Evolutionary conservation across 2,797 vertebrate species (phyloP).

Genomic region (Alauda arvensis): DNA sequence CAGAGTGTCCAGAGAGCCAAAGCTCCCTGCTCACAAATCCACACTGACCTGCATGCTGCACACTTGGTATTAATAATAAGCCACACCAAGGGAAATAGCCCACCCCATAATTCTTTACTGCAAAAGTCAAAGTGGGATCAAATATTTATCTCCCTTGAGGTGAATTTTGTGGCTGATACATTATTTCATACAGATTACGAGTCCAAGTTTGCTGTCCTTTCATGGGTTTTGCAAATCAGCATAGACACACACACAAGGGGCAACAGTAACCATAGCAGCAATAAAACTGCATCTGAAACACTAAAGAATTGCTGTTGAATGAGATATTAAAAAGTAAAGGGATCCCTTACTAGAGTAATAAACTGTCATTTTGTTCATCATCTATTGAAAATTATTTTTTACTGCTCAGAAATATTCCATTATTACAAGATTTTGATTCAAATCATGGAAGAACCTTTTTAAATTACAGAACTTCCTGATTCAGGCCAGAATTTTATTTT

Average conservation of each 20-base stretch:
- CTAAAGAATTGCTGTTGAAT: background rate
- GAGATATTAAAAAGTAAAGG: background rate
- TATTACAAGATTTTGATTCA: background rate
- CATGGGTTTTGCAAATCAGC: background rate
- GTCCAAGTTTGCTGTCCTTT: background rate
- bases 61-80: background rate
- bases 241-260: background rate
- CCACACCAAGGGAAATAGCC: background rate
- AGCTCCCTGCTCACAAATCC: background rate
- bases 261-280: background rate
- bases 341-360: background rate
- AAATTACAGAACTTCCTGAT: background rate
- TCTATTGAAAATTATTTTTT: background rate
- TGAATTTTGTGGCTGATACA: background rate
- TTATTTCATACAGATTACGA: accelerated
- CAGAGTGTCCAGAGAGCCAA: background rate
- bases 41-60: background rate
- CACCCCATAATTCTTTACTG: background rate
- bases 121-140: background rate
- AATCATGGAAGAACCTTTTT: background rate
- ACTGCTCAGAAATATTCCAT: background rate
- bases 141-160: background rate
- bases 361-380: background rate
- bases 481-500: background rate
- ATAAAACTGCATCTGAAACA: background rate